These are phyloP conservation scores for Dreissena polymorpha DNA, from an alignment of 1,140 invertebrate species.

Conservation along the genomic window DNA sequence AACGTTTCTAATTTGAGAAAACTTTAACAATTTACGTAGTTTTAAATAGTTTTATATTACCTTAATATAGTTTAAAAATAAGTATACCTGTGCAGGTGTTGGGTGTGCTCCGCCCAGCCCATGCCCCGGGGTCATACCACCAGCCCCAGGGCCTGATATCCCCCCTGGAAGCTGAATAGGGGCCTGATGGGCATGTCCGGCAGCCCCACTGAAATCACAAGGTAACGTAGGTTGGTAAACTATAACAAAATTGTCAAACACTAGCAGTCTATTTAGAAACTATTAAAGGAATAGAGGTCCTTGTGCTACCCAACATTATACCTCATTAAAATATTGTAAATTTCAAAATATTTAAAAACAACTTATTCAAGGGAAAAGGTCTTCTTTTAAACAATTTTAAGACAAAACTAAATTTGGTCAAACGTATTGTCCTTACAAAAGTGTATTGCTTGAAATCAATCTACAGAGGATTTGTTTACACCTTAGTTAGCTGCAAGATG, in stretches of 20 bases:
- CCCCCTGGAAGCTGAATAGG: constrained; percentile 59
- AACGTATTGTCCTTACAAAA: neutral
- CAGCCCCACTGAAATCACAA: constrained; percentile 57
- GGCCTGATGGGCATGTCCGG: constrained; percentile 55
- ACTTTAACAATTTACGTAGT: constrained; percentile 18
- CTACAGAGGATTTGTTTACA: neutral
- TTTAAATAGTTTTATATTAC: neutral
- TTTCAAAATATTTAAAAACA: too few species aligned
- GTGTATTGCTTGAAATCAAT: neutral
- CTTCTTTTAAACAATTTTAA: neutral
- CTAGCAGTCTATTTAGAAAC: neutral
- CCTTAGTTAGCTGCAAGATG: neutral
- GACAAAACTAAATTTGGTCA: neutral
- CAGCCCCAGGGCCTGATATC: constrained; percentile 31
- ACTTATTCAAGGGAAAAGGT: neutral
- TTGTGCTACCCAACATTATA: neutral
- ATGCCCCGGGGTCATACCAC: constrained; percentile 9
- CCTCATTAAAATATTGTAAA: neutral
- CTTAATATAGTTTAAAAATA: neutral
- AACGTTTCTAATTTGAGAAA: neutral
- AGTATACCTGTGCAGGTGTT: constrained; percentile 43
- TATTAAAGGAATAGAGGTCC: neutral
- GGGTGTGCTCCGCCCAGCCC: constrained; percentile 23
- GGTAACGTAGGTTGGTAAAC: neutral
- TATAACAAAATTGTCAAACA: too few species aligned